A percentile compares a stretch with the other conserved stretches of the same genome.
phyloP scores from a whole-genome alignment of 1,140 invertebrate species.

The Bombus terrestris region DNA sequence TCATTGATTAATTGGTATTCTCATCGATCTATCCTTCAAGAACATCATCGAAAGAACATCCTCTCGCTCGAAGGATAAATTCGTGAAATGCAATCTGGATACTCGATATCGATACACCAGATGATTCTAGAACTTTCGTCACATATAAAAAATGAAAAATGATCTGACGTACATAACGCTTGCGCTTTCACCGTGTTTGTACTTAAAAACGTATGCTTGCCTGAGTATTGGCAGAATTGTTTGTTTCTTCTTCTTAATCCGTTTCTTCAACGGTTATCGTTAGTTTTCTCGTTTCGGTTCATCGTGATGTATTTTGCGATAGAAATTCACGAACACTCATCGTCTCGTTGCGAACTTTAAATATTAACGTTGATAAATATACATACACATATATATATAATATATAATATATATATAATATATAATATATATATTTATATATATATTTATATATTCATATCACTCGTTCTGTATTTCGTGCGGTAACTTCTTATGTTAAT shows the following conservation, averaged over 20 bases:
- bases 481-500: constrained; percentile 68
- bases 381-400: constrained; percentile 36
- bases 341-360: constrained; percentile 50
- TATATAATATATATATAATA: constrained; percentile 36
- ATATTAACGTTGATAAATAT: constrained; percentile 62
- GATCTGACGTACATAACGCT: constrained; percentile 19
- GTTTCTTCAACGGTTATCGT: constrained; percentile 23
- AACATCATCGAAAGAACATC: background rate
- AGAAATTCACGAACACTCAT: constrained; percentile 45
- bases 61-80: background rate
- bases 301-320: constrained; percentile 29
- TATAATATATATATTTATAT: constrained; percentile 19
- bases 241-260: background rate
- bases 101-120: constrained; percentile 7
- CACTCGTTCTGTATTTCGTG: constrained; percentile 59
- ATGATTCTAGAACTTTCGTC: constrained; percentile 28
- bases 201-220: constrained; percentile 76
- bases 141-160: constrained; percentile 62
- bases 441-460: constrained; percentile 47
- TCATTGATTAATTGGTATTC: background rate
- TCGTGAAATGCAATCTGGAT: constrained; percentile 7
- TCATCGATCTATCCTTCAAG: constrained; percentile 1
- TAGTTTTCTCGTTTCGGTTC: constrained; percentile 11
- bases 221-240: constrained; percentile 75
- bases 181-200: constrained; percentile 72